phyloP scores from a whole-genome alignment of 92 coral and sea anemone species.

The Epizoanthus rinbou region DNA sequence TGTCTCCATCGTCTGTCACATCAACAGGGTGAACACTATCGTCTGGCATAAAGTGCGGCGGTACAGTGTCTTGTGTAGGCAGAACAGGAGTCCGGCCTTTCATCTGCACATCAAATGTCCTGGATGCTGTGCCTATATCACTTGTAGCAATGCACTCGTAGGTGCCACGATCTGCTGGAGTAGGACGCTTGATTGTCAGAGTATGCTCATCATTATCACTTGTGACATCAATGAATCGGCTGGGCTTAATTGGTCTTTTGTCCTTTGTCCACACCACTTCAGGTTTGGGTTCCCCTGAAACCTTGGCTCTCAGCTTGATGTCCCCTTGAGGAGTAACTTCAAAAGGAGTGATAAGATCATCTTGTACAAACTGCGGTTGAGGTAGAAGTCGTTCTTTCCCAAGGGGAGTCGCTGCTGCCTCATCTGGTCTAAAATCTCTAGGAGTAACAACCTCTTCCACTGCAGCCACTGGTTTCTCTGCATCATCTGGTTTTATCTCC shows the following conservation, averaged over 20 bases:
- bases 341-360: conserved; percentile 50
- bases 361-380: conserved; percentile 70
- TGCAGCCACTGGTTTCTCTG: neutral
- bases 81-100: conserved; percentile 56
- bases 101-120: conserved; percentile 61
- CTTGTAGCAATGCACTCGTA: conserved; percentile 76
- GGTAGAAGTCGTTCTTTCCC: conserved; percentile 27
- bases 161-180: conserved; percentile 71
- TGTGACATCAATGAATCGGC: conserved; percentile 63
- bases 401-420: conserved; percentile 8
- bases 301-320: conserved; percentile 67
- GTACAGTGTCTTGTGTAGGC: conserved; percentile 48
- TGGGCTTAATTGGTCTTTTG: conserved; percentile 65
- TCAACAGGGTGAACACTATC: conserved; percentile 17
- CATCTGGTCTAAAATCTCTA: conserved; percentile 26
- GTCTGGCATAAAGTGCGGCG: conserved; percentile 72
- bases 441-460: conserved; percentile 45
- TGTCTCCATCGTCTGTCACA: conserved; percentile 43
- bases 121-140: conserved; percentile 68
- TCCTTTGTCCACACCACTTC: conserved; percentile 84
- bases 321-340: conserved; percentile 81
- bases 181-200: conserved; percentile 67
- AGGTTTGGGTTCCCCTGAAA: conserved; percentile 75
- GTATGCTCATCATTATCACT: conserved; percentile 65
- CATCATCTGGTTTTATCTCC: conserved; percentile 3